Evolutionary conservation across 2,797 vertebrate genomes (phyloP), one percentile per base, ranked within the genome.

Genomic region (Cyclopterus lumpus): DNA sequence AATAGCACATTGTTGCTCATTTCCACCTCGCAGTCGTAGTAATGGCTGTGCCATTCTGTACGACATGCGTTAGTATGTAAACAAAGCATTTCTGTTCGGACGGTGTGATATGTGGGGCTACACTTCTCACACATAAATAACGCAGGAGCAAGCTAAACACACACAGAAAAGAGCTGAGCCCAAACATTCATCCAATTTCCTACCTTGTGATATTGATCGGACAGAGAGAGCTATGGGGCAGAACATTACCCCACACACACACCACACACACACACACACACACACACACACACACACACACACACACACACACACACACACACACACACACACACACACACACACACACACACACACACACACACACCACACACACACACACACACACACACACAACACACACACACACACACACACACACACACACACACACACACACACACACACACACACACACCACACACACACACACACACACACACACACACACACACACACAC

Each of bases 141-240:
- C 64, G 46, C 26, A 6, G 14, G 7, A 66, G 26, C 36, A 48
- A 65, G 49, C 58, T 59, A 26, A 74, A 77, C 30, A 60, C 62
- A 75, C 53, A 48, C 20, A 55, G 57, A 77, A 79, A 79, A 86
- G 24, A 76, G 55, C 63, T 48, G 81, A 84, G 77, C 20, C 68
- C 53, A 82, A 85, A 88, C 61, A 67, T 77, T 85, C 71, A 40
- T 71, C 73, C 75, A 65, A 75, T 91, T 85, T 87, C 76, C 74
- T 67, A 64, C 38, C 30, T 66, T 46, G 77, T 57, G 79, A 84
- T 81, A 88, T 84, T 75, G 86, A 89, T 83, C 64, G 22, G 58
- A 81, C 59, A 36, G 63, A 55, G 75, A 71, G 59, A 82, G 83
- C 67, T 57, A 77, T 62, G 78, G 73, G 67, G 72, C 49, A 67